These are phyloP conservation scores for Echinometra lucunter DNA, from an alignment of 53 echinoderm and acorn worm species.

Conservation along the genomic window DNA sequence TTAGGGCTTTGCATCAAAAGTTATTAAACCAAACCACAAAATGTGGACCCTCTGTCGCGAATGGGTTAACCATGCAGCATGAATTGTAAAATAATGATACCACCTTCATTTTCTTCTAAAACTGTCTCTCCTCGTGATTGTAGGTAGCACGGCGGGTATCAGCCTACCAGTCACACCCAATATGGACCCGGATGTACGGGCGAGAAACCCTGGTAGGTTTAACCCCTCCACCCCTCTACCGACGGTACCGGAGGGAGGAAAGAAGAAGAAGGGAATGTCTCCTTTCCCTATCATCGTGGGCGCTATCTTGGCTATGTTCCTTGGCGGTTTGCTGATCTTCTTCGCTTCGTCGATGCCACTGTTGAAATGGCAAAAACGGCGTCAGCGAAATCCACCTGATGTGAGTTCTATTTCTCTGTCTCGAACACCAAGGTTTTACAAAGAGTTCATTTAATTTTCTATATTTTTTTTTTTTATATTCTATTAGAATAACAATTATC, in stretches of 20 bases:
- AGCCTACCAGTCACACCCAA: conserved; percentile 10
- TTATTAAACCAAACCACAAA: no score
- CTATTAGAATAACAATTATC: neutral
- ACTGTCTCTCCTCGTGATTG: neutral
- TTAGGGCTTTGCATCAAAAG: no score
- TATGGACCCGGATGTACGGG: conserved; percentile 29
- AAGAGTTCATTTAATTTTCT: neutral
- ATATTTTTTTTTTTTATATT: no score
- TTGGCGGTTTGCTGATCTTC: conserved; percentile 76
- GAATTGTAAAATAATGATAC: neutral
- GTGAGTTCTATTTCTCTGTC: neutral
- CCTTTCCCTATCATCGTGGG: conserved; percentile 80
- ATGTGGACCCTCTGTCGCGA: no score
- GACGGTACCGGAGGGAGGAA: conserved; percentile 47
- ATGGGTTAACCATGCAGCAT: neutral
- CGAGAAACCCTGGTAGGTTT: conserved; percentile 34
- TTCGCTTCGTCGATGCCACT: conserved; percentile 75
- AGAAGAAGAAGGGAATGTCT: conserved; percentile 72
- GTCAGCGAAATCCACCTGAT: conserved; percentile 64
- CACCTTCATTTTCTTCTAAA: neutral
- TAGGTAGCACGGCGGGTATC: neutral
- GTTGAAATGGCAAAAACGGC: conserved; percentile 72
- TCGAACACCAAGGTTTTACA: neutral
- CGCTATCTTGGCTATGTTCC: conserved; percentile 74
- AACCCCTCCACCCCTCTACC: conserved; percentile 7